A percentile compares a stretch with the other conserved stretches of the same genome.
Conservation (phyloP, 2,113 vertebrate genomes). For the Gymnorhina tibicen region DNA sequence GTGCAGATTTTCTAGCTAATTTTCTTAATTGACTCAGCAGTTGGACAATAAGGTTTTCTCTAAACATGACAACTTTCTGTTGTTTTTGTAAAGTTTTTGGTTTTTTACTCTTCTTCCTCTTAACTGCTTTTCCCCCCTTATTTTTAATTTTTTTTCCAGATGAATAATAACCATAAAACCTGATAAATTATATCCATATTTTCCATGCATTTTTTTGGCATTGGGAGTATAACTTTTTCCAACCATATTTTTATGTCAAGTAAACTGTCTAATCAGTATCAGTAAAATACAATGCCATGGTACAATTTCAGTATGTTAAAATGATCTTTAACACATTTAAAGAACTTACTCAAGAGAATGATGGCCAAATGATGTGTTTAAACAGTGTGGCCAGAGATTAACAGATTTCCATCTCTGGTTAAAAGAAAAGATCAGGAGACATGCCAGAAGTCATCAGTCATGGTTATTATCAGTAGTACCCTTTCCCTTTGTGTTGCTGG, state of each 20-base stretch:
- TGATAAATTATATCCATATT: background rate
- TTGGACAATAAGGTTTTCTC: background rate
- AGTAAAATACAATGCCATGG: background rate
- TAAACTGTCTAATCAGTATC: background rate
- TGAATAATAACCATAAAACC: background rate
- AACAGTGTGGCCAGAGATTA: background rate
- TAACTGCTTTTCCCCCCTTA: fast-evolving
- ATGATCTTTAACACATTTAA: background rate
- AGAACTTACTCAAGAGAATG: background rate
- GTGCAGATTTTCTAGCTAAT: background rate
- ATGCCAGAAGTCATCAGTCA: background rate
- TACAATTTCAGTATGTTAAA: background rate
- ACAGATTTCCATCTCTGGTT: background rate
- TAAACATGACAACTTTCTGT: background rate
- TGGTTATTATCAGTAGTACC: background rate
- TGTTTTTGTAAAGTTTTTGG: background rate
- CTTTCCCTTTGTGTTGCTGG: background rate
- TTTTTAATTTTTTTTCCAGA: background rate
- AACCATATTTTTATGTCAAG: background rate
- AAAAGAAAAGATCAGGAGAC: background rate
- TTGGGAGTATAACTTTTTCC: background rate
- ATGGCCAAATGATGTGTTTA: background rate
- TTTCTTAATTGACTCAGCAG: background rate
- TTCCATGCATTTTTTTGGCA: background rate
- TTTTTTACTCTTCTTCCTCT: background rate